phyloP scores from a whole-genome alignment of 2,113 vertebrate genomes.

The Atractosteus spatula region DNA sequence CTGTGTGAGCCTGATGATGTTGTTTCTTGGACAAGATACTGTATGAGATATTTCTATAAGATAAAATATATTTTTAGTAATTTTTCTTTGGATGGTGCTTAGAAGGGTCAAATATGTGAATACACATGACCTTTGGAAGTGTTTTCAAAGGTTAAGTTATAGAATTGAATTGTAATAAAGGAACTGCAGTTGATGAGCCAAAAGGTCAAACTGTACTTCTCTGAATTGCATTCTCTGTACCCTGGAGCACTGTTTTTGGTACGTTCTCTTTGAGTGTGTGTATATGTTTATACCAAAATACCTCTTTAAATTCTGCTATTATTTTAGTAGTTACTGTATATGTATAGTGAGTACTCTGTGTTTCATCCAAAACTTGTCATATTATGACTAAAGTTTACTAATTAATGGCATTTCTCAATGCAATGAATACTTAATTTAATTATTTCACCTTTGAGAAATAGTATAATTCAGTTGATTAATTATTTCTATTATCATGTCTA shows the following conservation, averaged over 20 bases:
- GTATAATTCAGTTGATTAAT: no score
- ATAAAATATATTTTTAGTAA: no score
- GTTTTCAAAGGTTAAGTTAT: constrained; percentile 66
- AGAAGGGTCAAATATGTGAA: constrained; percentile 46
- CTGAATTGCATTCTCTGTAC: constrained; percentile 13
- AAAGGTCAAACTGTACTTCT: constrained; percentile 49
- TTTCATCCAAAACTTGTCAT: not conserved
- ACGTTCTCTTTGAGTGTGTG: not conserved
- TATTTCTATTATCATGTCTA: no score
- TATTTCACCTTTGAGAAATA: no score
- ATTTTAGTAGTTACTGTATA: not conserved
- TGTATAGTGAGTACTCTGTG: constrained; percentile 15
- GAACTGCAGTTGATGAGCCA: constrained; percentile 46
- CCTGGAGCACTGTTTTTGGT: not conserved
- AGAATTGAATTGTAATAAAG: constrained; percentile 61
- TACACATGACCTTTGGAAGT: constrained; percentile 62
- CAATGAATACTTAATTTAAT: no score
- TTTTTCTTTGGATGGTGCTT: not conserved
- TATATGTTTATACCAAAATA: not conserved
- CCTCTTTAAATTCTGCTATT: no score
- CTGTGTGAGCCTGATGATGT: no score
- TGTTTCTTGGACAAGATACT: no score
- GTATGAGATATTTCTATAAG: no score
- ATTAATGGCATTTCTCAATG: no score
- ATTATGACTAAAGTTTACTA: no score